Evolutionary conservation across 2,888 invertebrate species (phyloP), one percentile per base, ranked within the genome.

Genomic region (Eupelmus urozonus): DNA sequence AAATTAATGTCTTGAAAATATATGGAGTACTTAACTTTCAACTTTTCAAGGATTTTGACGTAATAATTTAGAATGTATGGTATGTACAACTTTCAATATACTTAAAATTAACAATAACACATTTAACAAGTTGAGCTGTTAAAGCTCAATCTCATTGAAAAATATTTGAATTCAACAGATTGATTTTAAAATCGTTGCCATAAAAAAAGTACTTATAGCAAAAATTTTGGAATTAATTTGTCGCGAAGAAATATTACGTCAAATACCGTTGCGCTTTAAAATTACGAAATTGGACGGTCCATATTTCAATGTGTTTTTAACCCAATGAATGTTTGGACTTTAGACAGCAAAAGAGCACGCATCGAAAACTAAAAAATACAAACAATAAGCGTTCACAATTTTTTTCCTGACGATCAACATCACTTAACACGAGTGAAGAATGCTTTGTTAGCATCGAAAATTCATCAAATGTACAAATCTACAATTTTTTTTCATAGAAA

Each of bases 1-100:
- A 72, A 76, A 60, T 65, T 77, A 78, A 81, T 75, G 66, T 67
- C 71, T 81, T 79, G 77, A 81, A 81, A 81, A 80, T 80, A 80
- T 78, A 78, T 82, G 79, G 77, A 81, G 78, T 66, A 55, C 76
- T 77, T 74, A 73, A 59, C 78, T 81, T 78, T 81, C 80, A 75
- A 81, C 65, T 78, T 80, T 78, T 80, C 78, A 79, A 82, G 81
- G 81, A 82, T 79, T 82, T 55, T 49, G 57, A 78, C 82, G 82
- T 62, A 86, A 86, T 86, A 88, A 88, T 87, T 87, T 87, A 87
- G 82, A 86, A 87, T 85, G 73, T 80, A 74, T 80, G 77, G 78
- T 82, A 82, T 82, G 74, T 87, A 87, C 86, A 87, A 81, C 85
- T 86, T 86, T 86, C 67, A 80, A 83, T 82, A 82, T 79, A 60